Base-by-base conservation (phyloP, 2,888 invertebrate species). In the Stenchaetothrips biformis region DNA sequence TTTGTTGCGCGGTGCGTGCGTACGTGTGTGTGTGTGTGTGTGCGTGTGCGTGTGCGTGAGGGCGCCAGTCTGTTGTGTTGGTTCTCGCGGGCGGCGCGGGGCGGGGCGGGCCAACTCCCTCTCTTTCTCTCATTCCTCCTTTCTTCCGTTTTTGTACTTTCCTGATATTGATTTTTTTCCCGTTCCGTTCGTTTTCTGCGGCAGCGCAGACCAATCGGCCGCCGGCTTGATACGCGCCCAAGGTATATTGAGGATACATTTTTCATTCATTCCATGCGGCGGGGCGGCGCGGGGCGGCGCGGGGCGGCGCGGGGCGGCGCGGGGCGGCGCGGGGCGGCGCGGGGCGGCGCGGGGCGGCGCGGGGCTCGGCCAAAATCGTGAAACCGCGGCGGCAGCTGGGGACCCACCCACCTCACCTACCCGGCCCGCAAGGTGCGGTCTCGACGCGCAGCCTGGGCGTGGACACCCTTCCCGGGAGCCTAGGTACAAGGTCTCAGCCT, bases 11-110 rank as follows among this genome's bases (percentile, higher is more conserved):
- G 59, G 59, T 13, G 59, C 6, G 18, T 48, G 27, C 74, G 67
- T 78, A 79, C 80, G 79, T 81, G 81, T 81, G 79, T 80, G 79
- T 82, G 82, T 81, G 82, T 83, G 82, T 81, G 82, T 82, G 81
- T 80, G 81, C 80, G 81, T 77, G 82, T 77, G 82, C 81, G 83
- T 53, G 78, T 62, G 79, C 62, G 80, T 74, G 81, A 53, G 18
- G 59, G 80, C 78, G 79, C 78, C 67, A 79, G 81, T 78, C 81
- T 21, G 67, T 59, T 59, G 67, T 25, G 37, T 37, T 37, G 37
- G 37, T 37, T 37, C 37, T 37, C 37, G 37, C 37, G 67, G 67
- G 25, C 67, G 37, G 16, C 67, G 67, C 67, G 67, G 21, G 21
- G 67, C 67, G 21, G 21, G 7, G 25, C 67, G 16, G 21, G 67